Conservation (phyloP, 2,797 vertebrate genomes). For the Lacerta viridis region DNA sequence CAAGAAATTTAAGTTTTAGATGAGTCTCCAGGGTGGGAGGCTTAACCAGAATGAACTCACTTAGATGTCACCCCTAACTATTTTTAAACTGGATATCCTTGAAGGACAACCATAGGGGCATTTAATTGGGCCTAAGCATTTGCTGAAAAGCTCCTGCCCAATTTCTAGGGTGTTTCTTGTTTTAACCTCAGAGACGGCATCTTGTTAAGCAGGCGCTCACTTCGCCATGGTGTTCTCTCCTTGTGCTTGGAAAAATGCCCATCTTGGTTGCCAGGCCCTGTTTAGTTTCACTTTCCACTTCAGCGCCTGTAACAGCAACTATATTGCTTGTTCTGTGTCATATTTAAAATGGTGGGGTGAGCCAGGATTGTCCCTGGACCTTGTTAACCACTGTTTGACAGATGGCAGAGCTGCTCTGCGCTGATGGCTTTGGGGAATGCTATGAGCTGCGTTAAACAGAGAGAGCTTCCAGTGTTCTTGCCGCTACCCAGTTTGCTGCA, state of each 20-base stretch:
- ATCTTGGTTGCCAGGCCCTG: background rate
- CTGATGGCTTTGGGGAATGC: background rate
- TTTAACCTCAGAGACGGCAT: background rate
- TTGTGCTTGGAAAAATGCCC: background rate
- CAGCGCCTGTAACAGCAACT: background rate
- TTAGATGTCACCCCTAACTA: too few species aligned
- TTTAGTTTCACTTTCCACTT: background rate
- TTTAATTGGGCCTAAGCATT: too few species aligned
- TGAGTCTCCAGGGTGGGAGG: too few species aligned
- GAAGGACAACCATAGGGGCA: too few species aligned
- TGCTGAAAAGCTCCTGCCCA: too few species aligned
- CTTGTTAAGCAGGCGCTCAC: background rate
- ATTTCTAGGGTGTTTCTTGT: too few species aligned
- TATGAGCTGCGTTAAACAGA: background rate
- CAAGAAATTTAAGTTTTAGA: too few species aligned
- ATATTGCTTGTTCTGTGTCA: too few species aligned
- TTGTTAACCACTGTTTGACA: background rate
- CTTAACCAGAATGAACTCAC: too few species aligned
- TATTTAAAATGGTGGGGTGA: background rate
- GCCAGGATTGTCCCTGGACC: background rate
- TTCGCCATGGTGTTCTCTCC: background rate
- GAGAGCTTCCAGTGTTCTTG: background rate
- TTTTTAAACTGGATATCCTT: too few species aligned
- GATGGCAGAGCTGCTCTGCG: background rate
- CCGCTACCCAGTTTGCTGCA: background rate